Conservation (phyloP, 92 coral and sea anemone genomes). For the Actinostola sp. region DNA sequence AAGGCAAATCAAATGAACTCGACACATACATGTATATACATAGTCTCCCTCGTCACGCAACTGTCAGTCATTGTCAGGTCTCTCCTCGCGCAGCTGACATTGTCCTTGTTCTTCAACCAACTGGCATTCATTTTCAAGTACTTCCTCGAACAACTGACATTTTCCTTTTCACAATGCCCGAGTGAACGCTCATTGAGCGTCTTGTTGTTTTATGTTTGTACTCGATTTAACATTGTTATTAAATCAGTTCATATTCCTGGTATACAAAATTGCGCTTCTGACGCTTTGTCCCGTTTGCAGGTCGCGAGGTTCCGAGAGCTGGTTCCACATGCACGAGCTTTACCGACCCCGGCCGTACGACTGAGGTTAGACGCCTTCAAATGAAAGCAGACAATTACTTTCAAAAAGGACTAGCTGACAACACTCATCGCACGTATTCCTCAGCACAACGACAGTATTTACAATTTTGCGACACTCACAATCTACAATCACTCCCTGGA, state of each 20-base stretch:
- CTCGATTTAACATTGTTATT: slow-evolving; percentile 32
- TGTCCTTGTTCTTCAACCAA: too few species aligned
- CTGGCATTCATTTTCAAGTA: too few species aligned
- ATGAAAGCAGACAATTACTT: slow-evolving; percentile 14
- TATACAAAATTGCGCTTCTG: slow-evolving; percentile 31
- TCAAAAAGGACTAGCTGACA: slow-evolving; percentile 6
- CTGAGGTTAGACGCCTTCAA: slow-evolving; percentile 15
- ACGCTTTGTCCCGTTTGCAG: slow-evolving; percentile 60
- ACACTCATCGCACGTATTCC: slow-evolving; percentile 45
- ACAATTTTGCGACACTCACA: slow-evolving; percentile 26
- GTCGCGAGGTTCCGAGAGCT: slow-evolving; percentile 30
- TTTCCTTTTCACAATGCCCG: too few species aligned
- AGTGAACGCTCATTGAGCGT: too few species aligned
- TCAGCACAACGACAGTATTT: slow-evolving; percentile 54
- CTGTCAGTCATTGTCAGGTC: too few species aligned
- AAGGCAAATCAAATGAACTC: too few species aligned
- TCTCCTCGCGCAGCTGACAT: too few species aligned
- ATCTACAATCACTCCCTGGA: slow-evolving; percentile 31
- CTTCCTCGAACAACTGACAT: too few species aligned
- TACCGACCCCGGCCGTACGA: slow-evolving; percentile 15
- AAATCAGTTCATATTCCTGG: slow-evolving; percentile 41
- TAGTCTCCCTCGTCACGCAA: too few species aligned
- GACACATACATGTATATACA: too few species aligned
- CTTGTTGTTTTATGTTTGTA: too few species aligned
- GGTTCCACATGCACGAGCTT: slow-evolving; percentile 22